A percentile compares a stretch with the other conserved stretches of the same genome.
Evolutionary conservation across 2,888 invertebrate genomes (phyloP).

Genomic region (Minunthozetes semirufus): DNA sequence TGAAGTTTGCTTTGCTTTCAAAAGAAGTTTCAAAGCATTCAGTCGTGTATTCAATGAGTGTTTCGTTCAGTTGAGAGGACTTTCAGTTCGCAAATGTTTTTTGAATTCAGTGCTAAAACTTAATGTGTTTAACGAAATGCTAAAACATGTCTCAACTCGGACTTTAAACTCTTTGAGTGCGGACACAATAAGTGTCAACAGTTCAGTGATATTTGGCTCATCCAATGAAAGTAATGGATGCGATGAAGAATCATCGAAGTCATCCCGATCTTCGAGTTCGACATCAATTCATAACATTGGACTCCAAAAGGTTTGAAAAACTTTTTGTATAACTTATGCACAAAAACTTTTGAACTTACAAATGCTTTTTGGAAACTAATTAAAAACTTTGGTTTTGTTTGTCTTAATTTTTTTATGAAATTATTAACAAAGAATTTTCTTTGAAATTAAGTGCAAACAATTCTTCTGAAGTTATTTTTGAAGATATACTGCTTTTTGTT

Average conservation of each 20-base stretch:
- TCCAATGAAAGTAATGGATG: conserved; percentile 33
- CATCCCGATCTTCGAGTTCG: conserved; percentile 41
- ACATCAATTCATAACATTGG: conserved; percentile 39
- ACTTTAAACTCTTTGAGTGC: conserved; percentile 17
- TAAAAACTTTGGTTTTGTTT: not conserved
- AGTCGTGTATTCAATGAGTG: not conserved
- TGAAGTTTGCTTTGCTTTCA: not conserved
- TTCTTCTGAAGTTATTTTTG: not conserved
- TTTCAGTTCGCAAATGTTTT: too few species aligned
- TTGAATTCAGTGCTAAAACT: not conserved
- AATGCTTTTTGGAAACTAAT: not conserved
- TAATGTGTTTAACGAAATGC: conserved; percentile 3
- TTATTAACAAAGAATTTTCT: not conserved
- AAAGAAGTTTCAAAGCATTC: not conserved
- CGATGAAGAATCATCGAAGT: conserved; percentile 37
- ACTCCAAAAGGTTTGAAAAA: conserved; percentile 26
- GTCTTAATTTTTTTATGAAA: not conserved
- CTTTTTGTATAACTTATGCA: too few species aligned
- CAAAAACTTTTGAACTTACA: not conserved
- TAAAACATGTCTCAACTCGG: conserved; percentile 32
- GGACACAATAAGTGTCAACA: conserved; percentile 41
- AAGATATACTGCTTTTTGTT: not conserved
- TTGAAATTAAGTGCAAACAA: not conserved
- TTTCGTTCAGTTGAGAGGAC: too few species aligned
- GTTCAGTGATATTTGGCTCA: conserved; percentile 40